Base-by-base conservation (phyloP, 2,797 vertebrate genomes). In the Oryzias dopingdopingensis region DNA sequence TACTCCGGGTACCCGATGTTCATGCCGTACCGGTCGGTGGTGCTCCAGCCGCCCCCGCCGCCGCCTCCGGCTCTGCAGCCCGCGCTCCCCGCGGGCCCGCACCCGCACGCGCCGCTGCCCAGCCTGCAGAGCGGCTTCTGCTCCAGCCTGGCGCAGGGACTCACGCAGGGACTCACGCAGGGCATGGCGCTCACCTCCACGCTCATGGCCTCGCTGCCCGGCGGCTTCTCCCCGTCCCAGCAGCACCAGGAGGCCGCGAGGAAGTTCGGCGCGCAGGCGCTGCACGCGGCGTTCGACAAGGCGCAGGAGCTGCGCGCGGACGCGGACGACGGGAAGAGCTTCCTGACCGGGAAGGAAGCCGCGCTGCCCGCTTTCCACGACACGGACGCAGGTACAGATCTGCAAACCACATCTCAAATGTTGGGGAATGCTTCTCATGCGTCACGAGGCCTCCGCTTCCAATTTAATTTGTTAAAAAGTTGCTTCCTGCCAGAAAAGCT, bases 1-100 rank as follows among this genome's bases (percentile, higher is more conserved):
- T 96, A 96, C 89, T 94, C 95, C 24, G 95, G 95, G 51, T 98
- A 97, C 86, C 96, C 96, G 47, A 97, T 97, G 95, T 97, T 97
- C 85, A 95, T 98, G 95, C 96, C 96, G 52, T 98, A 97, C 89
- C 88, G 96, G 54, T 96, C 95, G 29, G 94, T 98, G 84, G 94
- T 97, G 66, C 91, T 97, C 4, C 96, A 94, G 52, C 95, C 95
- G n/a, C 94, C 93, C 1, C 95, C 94, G 0, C 95, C 95, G 2
- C 94, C 94, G 0, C 94, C 94, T 0, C 92, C 94, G 1, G 79
- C 88, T 18, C 88, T 94, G 45, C 93, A 92, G 76, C 90, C 89
- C 42, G 88, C 91, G 42, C 91, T 94, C 40, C 91, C 93, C 20
- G 84, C 91, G 57, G 79, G 67, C 0, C 81, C 74, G 89, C 94